Evolutionary conservation across 1,140 invertebrate genomes (phyloP), one percentile per base, ranked within the genome.

Genomic region (Drosophila equinoxialis): DNA sequence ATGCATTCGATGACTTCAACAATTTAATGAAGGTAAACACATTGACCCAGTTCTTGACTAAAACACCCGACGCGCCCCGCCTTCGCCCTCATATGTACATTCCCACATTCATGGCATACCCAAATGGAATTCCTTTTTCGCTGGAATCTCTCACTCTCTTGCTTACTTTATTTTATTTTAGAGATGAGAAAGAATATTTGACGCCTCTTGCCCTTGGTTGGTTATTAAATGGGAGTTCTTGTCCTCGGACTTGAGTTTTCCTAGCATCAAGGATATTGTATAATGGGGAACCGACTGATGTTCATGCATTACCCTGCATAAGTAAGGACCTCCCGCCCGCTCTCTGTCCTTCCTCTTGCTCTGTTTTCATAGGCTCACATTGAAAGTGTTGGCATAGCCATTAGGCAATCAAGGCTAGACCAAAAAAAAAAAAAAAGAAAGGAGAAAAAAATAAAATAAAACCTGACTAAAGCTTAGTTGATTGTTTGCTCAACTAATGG

Each of bases 1-100:
- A 92, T 89, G 90, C 91, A 63, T 92, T 92, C 74, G 90, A 92
- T 72, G 91, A 92, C 73, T 87, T 92, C 73, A 92, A 91, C 77
- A 92, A 91, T 71, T 79, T 91, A 77, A 91, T 91, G 90, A 91
- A 92, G 91, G 91, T 92, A 92, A 91, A 77, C 58, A 77, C 58
- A 77, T 64, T 79, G 83, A 89, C 80, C 76, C 76, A 83, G 65
- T 83, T 87, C 45, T 51, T 51, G 45, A 51, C 20, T 13, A 39
- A 13, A 11, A 11, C 11, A 11, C 37, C 11, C 37, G 23, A 13
- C 30, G 6, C 30, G 30, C 2, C 3, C 37, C 37, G 2, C 10
- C 37, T 1, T 11, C 11, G 2, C 8, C 37, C 11, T 11, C 8
- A 8, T 20, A 17, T 51, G 20, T 37, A 37, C 8, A 10, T 37